Evolutionary conservation across 2,797 vertebrate genomes (phyloP).

Genomic region (Phataginus tricuspis): DNA sequence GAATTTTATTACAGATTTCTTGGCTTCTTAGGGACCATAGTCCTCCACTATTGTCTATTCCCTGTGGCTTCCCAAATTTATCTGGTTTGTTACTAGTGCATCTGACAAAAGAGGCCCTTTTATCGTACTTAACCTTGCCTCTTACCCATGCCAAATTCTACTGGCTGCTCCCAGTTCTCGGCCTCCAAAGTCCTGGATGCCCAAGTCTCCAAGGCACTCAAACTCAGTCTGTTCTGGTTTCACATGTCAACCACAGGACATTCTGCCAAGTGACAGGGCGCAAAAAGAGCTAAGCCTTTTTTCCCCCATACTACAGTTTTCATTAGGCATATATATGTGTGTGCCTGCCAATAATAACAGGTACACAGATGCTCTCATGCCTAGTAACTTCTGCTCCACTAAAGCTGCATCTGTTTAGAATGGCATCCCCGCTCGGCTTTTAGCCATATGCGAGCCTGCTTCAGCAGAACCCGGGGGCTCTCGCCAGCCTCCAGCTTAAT

Average conservation of each 20-base stretch:
- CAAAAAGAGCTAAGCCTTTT: not conserved
- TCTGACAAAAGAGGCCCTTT: slow-evolving; percentile 39
- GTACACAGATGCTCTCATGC: not conserved
- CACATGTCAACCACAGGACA: not conserved
- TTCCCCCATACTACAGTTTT: slow-evolving; percentile 11
- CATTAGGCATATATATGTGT: not conserved
- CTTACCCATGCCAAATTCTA: not conserved
- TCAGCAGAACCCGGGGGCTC: not conserved
- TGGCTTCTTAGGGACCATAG: not conserved
- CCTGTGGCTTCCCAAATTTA: slow-evolving; percentile 35
- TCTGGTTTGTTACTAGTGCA: slow-evolving; percentile 41
- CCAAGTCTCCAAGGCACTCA: not conserved
- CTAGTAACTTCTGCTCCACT: not conserved
- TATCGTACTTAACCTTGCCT: slow-evolving; percentile 28
- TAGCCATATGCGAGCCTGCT: not conserved
- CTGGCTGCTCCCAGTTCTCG: slow-evolving; percentile 31
- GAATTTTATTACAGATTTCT: not conserved
- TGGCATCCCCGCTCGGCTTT: not conserved
- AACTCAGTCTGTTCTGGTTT: slow-evolving; percentile 32
- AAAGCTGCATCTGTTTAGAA: not conserved
- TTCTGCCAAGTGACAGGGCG: slow-evolving; percentile 45
- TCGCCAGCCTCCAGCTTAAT: slow-evolving; percentile 40
- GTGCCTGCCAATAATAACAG: slow-evolving; percentile 28
- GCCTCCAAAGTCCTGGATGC: not conserved
- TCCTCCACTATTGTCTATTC: not conserved